Evolutionary conservation across 2,888 invertebrate species (phyloP).

Genomic region (Rhopalosiphum nymphaeae): DNA sequence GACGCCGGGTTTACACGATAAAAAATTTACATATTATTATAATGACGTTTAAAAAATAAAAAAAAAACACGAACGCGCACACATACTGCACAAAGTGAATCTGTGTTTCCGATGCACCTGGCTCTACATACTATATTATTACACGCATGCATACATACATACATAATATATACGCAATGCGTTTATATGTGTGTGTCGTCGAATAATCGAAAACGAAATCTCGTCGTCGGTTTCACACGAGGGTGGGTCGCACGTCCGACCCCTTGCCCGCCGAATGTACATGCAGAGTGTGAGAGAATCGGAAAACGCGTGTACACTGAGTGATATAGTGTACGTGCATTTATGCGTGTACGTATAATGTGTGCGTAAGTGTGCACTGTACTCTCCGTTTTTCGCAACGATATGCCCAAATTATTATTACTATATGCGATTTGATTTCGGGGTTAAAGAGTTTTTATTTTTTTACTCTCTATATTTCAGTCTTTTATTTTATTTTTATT

Average conservation of each 20-base stretch:
- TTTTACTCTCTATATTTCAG: neutral
- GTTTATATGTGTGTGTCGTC: conserved; percentile 20
- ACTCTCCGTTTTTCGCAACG: conserved; percentile 37
- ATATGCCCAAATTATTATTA: conserved; percentile 24
- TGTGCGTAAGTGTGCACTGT: neutral
- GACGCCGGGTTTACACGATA: conserved; percentile 25
- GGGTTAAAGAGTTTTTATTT: conserved; percentile 33
- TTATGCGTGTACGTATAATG: neutral
- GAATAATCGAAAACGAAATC: conserved; percentile 44
- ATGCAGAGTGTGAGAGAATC: conserved; percentile 30
- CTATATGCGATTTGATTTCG: conserved; percentile 32
- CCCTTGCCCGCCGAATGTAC: neutral
- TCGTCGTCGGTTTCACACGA: conserved; percentile 35
- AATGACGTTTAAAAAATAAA: conserved; percentile 7
- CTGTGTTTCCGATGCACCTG: conserved; percentile 45
- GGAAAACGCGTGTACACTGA: neutral
- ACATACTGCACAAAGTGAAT: conserved; percentile 11
- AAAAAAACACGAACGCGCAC: neutral
- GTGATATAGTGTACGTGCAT: neutral
- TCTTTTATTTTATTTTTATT: conserved; percentile 18
- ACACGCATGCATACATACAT: neutral
- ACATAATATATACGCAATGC: neutral
- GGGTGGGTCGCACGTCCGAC: conserved; percentile 11
- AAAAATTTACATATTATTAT: conserved; percentile 17
- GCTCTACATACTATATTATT: neutral